Conservation (phyloP, 2,113 vertebrate species). For the Neofelis nebulosa region DNA sequence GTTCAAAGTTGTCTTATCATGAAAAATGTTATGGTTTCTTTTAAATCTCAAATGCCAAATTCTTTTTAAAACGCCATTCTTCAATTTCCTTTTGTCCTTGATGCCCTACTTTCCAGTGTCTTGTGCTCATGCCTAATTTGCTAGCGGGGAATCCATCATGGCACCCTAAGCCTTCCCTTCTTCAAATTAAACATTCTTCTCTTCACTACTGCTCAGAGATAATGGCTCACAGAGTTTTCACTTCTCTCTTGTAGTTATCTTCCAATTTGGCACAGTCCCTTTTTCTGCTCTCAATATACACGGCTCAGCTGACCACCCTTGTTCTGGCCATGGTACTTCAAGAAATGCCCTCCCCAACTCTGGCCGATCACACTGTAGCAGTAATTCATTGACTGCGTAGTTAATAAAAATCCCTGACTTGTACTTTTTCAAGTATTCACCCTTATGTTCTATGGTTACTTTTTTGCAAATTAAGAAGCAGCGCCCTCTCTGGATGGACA, state of each 20-base stretch:
- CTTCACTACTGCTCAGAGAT: background rate
- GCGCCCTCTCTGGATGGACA: background rate
- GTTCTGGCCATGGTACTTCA: background rate
- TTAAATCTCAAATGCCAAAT: background rate
- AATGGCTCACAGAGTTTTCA: background rate
- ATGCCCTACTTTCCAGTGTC: background rate
- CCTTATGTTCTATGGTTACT: background rate
- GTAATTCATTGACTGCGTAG: background rate
- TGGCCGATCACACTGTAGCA: accelerated
- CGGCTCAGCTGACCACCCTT: background rate
- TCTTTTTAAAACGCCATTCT: background rate
- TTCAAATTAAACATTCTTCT: background rate
- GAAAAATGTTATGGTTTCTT: background rate
- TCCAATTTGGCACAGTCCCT: background rate
- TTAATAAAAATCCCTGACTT: background rate
- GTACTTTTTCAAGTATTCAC: background rate
- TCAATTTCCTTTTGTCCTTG: background rate
- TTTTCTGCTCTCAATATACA: background rate
- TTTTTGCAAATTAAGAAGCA: background rate
- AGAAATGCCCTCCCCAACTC: background rate
- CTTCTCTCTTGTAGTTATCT: background rate
- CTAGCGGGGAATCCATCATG: too few relatives aligned
- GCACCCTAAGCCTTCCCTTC: background rate
- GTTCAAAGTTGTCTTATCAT: background rate
- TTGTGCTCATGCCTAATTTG: background rate